Percentiles rank a stretch among this genome's conserved stretches.
phyloP scores from a whole-genome alignment of 2,113 vertebrate genomes.

The Heterochromis multidens region DNA sequence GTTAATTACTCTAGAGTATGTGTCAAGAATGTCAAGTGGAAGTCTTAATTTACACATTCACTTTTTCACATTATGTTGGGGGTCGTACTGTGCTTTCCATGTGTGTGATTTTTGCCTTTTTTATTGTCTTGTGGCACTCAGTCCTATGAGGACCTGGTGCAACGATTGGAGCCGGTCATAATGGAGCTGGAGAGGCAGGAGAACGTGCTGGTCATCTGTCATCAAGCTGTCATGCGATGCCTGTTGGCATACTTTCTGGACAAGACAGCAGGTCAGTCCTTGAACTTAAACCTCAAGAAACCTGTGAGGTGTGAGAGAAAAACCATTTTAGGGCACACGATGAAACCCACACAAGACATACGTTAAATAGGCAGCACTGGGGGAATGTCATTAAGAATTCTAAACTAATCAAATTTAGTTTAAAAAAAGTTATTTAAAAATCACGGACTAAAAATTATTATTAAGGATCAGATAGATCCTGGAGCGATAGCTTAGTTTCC shows the following conservation, averaged over 20 bases:
- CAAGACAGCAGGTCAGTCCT: slow-evolving; percentile 85
- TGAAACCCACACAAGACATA: neutral
- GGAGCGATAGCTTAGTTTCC: neutral
- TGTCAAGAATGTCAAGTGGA: neutral
- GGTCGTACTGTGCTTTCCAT: neutral
- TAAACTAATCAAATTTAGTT: neutral
- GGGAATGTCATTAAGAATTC: neutral
- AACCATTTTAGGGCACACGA: neutral
- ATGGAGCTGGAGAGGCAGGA: slow-evolving; percentile 99
- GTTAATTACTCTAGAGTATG: neutral
- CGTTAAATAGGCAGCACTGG: too few species aligned
- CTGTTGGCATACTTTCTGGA: slow-evolving; percentile 96
- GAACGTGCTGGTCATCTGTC: slow-evolving; percentile 96
- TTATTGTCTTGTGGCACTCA: slow-evolving; percentile 34
- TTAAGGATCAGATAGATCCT: neutral
- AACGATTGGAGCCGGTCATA: slow-evolving; percentile 94
- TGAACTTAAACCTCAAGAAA: neutral
- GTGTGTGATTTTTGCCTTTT: neutral
- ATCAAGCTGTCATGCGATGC: slow-evolving; percentile 98
- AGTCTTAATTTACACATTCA: neutral
- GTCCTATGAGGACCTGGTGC: slow-evolving; percentile 98
- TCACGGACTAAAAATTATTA: neutral
- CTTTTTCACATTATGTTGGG: neutral
- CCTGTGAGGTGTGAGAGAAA: neutral
- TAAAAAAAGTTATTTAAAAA: neutral